Percentiles rank a stretch among this genome's conserved stretches.
Evolutionary conservation across 2,888 invertebrate genomes (phyloP).

Genomic region (Rugalucina vietnamica): DNA sequence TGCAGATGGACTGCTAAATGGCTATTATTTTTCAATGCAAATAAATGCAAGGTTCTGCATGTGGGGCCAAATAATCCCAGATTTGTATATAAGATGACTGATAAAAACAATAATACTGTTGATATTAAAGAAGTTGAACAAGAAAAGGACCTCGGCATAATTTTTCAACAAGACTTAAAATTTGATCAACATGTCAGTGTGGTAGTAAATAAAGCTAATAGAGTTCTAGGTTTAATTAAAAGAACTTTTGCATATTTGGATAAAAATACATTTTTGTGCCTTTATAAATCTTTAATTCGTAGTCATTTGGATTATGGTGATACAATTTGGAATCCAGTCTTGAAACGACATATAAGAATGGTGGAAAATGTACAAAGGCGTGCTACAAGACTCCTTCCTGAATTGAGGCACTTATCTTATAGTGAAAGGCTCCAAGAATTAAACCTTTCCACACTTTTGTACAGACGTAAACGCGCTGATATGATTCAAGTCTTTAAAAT

Average conservation of each 20-base stretch:
- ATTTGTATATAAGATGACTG: too few relatives aligned
- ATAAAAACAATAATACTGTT: too few relatives aligned
- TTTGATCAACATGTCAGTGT: slow-evolving; percentile 19
- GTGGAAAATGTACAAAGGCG: slow-evolving; percentile 35
- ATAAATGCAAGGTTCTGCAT: too few relatives aligned
- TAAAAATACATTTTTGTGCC: slow-evolving; percentile 21
- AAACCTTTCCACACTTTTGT: slow-evolving; percentile 20
- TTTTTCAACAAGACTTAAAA: slow-evolving; percentile 17
- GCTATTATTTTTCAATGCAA: slow-evolving; percentile 21
- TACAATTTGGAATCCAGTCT: slow-evolving; percentile 19
- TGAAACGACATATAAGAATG: slow-evolving; percentile 13
- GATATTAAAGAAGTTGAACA: slow-evolving; percentile 4
- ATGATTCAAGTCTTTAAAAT: slow-evolving; percentile 31
- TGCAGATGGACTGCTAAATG: slow-evolving; percentile 30
- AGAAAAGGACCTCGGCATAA: slow-evolving; percentile 27
- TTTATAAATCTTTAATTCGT: slow-evolving; percentile 37
- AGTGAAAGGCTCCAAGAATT: slow-evolving; percentile 6
- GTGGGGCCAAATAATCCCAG: too few relatives aligned
- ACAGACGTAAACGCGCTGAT: slow-evolving; percentile 10
- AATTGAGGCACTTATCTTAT: not conserved
- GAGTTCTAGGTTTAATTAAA: slow-evolving; percentile 24
- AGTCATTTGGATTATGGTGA: slow-evolving; percentile 34
- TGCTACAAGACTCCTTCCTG: slow-evolving; percentile 19
- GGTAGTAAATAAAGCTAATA: slow-evolving; percentile 37
- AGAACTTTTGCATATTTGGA: slow-evolving; percentile 25